A percentile compares a stretch with the other conserved stretches of the same genome.
Evolutionary conservation across 2,113 vertebrate species (phyloP).

Genomic region (Laticauda laticaudata): DNA sequence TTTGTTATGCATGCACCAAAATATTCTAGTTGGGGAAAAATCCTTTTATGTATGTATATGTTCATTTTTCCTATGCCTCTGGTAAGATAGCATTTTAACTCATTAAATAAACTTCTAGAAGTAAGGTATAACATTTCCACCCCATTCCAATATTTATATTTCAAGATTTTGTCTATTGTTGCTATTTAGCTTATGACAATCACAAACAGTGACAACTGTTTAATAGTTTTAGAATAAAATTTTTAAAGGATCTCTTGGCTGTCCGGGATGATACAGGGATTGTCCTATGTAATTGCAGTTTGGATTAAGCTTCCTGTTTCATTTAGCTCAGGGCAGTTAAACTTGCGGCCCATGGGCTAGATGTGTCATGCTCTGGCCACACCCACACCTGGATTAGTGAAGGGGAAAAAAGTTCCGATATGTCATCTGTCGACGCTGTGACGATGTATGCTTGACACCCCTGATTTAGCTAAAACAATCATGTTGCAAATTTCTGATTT

Average conservation of each 20-base stretch:
- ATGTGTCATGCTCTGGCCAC: too few relatives aligned
- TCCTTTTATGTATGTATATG: neutral
- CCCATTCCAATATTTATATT: neutral
- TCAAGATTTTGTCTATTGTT: neutral
- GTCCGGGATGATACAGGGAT: neutral
- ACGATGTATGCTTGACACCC: too few relatives aligned
- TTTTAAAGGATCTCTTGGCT: neutral
- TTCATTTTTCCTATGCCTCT: neutral
- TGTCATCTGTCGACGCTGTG: too few relatives aligned
- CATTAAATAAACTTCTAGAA: neutral
- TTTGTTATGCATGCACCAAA: neutral
- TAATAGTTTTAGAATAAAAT: neutral
- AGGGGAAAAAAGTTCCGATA: too few relatives aligned
- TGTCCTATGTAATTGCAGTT: neutral
- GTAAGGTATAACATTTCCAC: neutral
- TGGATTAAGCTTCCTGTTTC: neutral
- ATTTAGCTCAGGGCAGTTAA: neutral
- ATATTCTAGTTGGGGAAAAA: neutral
- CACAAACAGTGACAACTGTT: neutral
- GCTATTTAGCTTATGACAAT: neutral
- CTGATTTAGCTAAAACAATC: neutral
- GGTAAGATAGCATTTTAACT: neutral
- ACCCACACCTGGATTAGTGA: too few relatives aligned
- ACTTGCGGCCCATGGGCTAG: too few relatives aligned
- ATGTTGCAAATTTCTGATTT: neutral